phyloP scores from a whole-genome alignment of 2,888 invertebrate genomes.

The Dicroscelio sp. region DNA sequence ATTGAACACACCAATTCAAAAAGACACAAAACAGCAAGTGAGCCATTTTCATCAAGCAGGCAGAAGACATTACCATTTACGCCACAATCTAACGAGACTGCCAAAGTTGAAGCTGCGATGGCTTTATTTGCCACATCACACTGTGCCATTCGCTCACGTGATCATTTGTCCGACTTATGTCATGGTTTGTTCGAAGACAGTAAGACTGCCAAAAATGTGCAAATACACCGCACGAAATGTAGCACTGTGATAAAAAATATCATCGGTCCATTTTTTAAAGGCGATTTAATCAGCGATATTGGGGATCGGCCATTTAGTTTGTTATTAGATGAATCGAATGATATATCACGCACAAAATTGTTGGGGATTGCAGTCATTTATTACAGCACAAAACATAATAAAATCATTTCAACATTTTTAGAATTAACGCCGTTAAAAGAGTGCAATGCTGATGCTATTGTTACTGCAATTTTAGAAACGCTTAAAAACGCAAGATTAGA shows the following conservation, averaged over 20 bases:
- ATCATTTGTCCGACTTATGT: conserved; percentile 61
- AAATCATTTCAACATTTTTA: conserved; percentile 73
- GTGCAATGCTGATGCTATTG: conserved; percentile 37
- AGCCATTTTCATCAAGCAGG: conserved; percentile 27
- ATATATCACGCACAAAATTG: conserved; percentile 63
- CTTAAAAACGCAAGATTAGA: conserved; percentile 62
- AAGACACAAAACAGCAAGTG: conserved; percentile 30
- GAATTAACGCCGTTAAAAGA: conserved; percentile 83
- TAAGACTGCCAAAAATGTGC: conserved; percentile 61
- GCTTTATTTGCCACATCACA: conserved; percentile 65
- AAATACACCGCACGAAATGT: conserved; percentile 64
- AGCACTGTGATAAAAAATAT: conserved; percentile 64
- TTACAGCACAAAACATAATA: conserved; percentile 19
- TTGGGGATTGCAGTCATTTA: conserved; percentile 50
- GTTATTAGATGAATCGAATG: conserved; percentile 85
- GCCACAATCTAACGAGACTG: conserved; percentile 35
- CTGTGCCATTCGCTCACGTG: conserved; percentile 54
- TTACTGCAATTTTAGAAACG: conserved; percentile 11
- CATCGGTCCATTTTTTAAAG: conserved; percentile 47
- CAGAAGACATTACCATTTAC: conserved; percentile 37
- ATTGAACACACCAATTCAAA: not conserved
- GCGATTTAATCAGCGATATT: conserved; percentile 70
- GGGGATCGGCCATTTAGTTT: conserved; percentile 82
- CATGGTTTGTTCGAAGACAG: conserved; percentile 63
- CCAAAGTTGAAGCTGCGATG: conserved; percentile 61